Conservation (phyloP, 2,888 invertebrate species). For the Eledona agricola region DNA sequence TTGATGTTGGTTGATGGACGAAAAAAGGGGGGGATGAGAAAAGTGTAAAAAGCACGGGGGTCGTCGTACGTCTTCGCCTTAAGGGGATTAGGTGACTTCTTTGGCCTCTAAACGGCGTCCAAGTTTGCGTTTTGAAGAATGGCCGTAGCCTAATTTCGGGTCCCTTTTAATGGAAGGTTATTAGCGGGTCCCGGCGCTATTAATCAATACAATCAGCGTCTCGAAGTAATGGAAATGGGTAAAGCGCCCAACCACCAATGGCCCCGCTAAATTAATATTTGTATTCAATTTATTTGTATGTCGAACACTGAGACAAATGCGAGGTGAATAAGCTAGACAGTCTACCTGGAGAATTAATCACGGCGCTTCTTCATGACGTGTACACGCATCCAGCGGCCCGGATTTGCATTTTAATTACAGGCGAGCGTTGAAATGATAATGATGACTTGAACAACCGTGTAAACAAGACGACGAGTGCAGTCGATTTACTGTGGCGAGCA, state of each 20-base stretch:
- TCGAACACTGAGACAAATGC: constrained; percentile 55
- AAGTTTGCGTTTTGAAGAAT: no score
- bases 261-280: constrained; percentile 52
- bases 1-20: constrained; percentile 8
- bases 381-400: constrained; percentile 63
- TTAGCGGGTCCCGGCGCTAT: constrained; percentile 31
- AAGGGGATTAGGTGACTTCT: constrained; percentile 6
- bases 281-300: constrained; percentile 54
- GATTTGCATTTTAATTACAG: constrained; percentile 67
- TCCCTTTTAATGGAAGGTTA: constrained; percentile 26
- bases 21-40: constrained; percentile 1
- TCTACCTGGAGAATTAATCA: constrained; percentile 65
- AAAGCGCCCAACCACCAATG: constrained; percentile 48
- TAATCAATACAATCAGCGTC: constrained; percentile 42
- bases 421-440: constrained; percentile 72
- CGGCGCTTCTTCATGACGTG: constrained; percentile 63
- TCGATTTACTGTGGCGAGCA: constrained; percentile 26
- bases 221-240: constrained; percentile 45
- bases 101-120: constrained; percentile 2
- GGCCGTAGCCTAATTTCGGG: no score
- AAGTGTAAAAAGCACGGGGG: neutral
- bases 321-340: constrained; percentile 52
- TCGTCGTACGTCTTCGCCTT: constrained; percentile 12
- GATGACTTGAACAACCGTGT: constrained; percentile 64
- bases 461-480: constrained; percentile 54